Conservation (phyloP, 1,140 invertebrate species). For the Drosophila sucinea region DNA sequence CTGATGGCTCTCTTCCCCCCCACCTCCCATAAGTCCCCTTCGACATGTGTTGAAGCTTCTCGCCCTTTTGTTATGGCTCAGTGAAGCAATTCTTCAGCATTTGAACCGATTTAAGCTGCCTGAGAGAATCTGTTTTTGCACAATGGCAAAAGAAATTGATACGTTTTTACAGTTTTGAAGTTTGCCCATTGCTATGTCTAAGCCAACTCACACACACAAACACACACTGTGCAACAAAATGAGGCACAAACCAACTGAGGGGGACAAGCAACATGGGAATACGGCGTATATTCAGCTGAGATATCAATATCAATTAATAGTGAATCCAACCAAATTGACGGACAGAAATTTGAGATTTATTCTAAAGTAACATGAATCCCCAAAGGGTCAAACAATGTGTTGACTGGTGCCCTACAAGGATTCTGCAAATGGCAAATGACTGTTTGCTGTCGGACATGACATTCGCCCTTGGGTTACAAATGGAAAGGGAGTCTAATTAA, state of each 20-base stretch:
- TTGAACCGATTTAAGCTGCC: slow-evolving; percentile 2
- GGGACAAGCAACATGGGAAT: not conserved
- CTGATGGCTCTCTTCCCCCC: slow-evolving; percentile 31
- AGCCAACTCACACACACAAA: slow-evolving; percentile 3
- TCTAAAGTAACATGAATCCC: not conserved
- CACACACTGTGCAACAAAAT: slow-evolving; percentile 1
- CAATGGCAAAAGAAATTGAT: slow-evolving; percentile 3
- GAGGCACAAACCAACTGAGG: not conserved
- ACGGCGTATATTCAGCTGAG: not conserved
- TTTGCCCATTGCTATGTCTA: not conserved
- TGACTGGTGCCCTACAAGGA: not conserved
- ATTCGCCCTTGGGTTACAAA: not conserved
- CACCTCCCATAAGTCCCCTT: slow-evolving; percentile 21
- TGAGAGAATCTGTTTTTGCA: not conserved
- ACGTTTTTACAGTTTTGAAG: slow-evolving; percentile 4
- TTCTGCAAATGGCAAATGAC: not conserved
- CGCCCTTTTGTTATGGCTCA: slow-evolving; percentile 25
- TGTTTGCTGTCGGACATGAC: not conserved
- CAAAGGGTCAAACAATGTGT: not conserved
- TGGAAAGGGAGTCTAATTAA: slow-evolving; percentile 1
- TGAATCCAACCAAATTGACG: not conserved
- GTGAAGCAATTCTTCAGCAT: slow-evolving; percentile 9
- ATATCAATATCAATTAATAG: not conserved
- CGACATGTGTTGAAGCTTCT: slow-evolving; percentile 10
- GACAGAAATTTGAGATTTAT: not conserved